A percentile compares a stretch with the other conserved stretches of the same genome.
Evolutionary conservation across 2,797 vertebrate species (phyloP).

Genomic region (Cyclopterus lumpus): DNA sequence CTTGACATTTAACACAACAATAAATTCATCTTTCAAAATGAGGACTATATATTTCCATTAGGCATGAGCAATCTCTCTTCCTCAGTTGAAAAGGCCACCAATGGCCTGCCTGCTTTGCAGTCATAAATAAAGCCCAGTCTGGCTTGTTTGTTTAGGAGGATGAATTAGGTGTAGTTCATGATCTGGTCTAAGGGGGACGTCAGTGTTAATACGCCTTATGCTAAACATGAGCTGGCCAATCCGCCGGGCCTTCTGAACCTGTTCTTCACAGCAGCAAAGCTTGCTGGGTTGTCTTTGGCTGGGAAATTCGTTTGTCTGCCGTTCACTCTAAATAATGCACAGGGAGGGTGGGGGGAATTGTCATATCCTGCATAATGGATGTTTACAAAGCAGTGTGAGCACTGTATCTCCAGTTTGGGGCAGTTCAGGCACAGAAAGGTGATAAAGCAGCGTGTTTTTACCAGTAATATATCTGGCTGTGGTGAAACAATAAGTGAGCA

Average conservation of each 20-base stretch:
- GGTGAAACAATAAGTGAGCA: conserved; percentile 75
- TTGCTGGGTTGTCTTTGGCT: conserved; percentile 70
- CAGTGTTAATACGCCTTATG: conserved; percentile 51
- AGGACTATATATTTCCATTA: conserved; percentile 35
- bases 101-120: conserved; percentile 68
- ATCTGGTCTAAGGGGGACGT: conserved; percentile 66
- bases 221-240: conserved; percentile 54
- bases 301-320: conserved; percentile 78
- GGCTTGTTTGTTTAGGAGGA: conserved; percentile 64
- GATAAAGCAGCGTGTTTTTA: conserved; percentile 52
- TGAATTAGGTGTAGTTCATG: conserved; percentile 61
- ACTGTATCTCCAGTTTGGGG: conserved; percentile 78
- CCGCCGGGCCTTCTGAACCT: conserved; percentile 56
- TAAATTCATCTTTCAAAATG: conserved; percentile 36
- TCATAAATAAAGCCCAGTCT: conserved; percentile 73
- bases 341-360: conserved; percentile 79
- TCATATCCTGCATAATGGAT: conserved; percentile 87
- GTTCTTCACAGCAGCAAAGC: conserved; percentile 77
- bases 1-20: conserved; percentile 40
- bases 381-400: conserved; percentile 85
- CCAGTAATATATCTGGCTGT: conserved; percentile 63
- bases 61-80: conserved; percentile 63
- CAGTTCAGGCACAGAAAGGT: conserved; percentile 54
- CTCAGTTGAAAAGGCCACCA: conserved; percentile 73
- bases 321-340: conserved; percentile 90